These are phyloP conservation scores for Trissolcus basalis DNA, from an alignment of 1,140 invertebrate species.

Conservation along the genomic window DNA sequence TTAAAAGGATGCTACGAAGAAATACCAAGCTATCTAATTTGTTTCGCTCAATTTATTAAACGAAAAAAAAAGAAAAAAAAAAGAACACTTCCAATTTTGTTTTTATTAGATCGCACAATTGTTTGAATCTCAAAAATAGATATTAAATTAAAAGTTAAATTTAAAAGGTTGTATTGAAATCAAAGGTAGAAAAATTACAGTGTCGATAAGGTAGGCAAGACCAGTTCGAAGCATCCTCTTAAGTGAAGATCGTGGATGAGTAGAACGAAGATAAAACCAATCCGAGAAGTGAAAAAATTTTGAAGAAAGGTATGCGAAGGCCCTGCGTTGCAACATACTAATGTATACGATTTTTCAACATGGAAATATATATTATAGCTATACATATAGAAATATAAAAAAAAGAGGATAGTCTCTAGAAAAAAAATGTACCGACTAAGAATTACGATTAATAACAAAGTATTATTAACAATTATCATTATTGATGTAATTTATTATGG, in stretches of 20 bases:
- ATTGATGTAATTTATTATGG: slow-evolving; percentile 65
- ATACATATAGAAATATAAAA: slow-evolving; percentile 73
- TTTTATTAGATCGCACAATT: too few relatives aligned
- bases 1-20: not conserved
- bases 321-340: slow-evolving; percentile 73
- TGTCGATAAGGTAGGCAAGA: too few relatives aligned
- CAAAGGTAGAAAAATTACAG: slow-evolving; percentile 14
- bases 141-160: too few relatives aligned
- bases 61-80: too few relatives aligned
- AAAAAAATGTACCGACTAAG: slow-evolving; percentile 70
- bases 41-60: too few relatives aligned
- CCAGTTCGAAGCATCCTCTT: too few relatives aligned
- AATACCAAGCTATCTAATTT: too few relatives aligned
- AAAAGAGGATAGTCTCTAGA: slow-evolving; percentile 71
- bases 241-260: too few relatives aligned
- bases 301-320: slow-evolving; percentile 66
- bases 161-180: slow-evolving; percentile 14
- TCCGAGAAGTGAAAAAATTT: slow-evolving; percentile 25
- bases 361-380: slow-evolving; percentile 76
- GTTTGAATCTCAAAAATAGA: too few relatives aligned
- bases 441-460: slow-evolving; percentile 71
- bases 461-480: slow-evolving; percentile 69
- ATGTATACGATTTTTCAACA: slow-evolving; percentile 78
- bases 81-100: too few relatives aligned
- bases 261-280: too few relatives aligned